A percentile compares a stretch with the other conserved stretches of the same genome.
Conservation (phyloP, 2,888 invertebrate genomes). For the Ceraclea dissimilis region DNA sequence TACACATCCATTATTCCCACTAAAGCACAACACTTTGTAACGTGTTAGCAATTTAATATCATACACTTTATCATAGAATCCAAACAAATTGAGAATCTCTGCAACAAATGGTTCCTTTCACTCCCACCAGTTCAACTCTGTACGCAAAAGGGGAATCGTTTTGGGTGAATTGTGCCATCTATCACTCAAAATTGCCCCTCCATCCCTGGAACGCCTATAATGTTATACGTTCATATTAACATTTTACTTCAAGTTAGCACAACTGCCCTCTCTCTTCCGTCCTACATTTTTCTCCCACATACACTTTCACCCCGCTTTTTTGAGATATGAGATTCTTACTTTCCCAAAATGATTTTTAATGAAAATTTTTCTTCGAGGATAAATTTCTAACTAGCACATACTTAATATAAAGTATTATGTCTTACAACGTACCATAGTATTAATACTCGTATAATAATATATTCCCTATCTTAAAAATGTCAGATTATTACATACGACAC, state of each 20-base stretch:
- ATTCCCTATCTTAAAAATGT: too few species aligned
- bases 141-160: conserved; percentile 1
- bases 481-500: too few species aligned
- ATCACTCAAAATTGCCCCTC: conserved; percentile 1
- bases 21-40: background rate
- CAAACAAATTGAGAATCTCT: conserved; percentile 1
- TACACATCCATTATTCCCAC: background rate
- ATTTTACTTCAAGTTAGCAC: background rate
- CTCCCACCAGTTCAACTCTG: background rate
- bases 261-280: background rate
- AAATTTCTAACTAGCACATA: background rate
- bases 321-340: background rate
- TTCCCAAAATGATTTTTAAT: background rate
- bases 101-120: conserved; percentile 2
- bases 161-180: conserved; percentile 3
- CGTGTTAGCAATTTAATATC: conserved; percentile 2
- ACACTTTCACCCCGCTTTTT: background rate
- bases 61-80: background rate
- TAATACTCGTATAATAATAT: too few species aligned
- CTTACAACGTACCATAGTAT: too few species aligned
- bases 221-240: conserved; percentile 1
- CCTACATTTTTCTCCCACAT: background rate
- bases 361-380: background rate
- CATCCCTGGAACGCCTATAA: background rate
- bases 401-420: too few species aligned